These are phyloP conservation scores for Leptogaster cylindrica DNA, from an alignment of 2,888 invertebrate species.

Conservation along the genomic window DNA sequence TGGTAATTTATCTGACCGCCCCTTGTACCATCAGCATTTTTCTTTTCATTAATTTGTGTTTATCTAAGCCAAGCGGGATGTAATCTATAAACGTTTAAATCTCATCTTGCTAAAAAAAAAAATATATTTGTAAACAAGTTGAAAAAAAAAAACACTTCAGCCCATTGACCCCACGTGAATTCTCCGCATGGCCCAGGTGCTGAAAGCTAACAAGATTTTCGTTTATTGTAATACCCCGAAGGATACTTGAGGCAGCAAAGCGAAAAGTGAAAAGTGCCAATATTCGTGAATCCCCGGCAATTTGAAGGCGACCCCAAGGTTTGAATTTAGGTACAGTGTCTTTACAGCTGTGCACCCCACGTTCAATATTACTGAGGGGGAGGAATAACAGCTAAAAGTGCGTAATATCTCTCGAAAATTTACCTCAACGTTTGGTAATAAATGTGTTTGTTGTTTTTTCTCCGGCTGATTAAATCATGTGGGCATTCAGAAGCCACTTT, in stretches of 20 bases:
- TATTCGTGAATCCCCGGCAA: slow-evolving; percentile 8
- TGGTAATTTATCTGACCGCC: not conserved
- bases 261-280: slow-evolving; percentile 32
- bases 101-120: not conserved
- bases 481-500: not conserved
- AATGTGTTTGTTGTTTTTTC: not conserved
- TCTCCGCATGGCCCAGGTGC: slow-evolving; percentile 15
- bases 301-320: slow-evolving; percentile 7
- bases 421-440: not conserved
- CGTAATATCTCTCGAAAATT: slow-evolving; percentile 8
- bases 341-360: not conserved
- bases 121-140: no score
- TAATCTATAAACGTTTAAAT: slow-evolving; percentile 2
- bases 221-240: slow-evolving; percentile 16
- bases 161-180: no score
- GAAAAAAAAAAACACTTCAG: no score
- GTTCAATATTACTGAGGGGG: not conserved
- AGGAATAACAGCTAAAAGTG: slow-evolving; percentile 7
- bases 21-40: not conserved
- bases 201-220: slow-evolving; percentile 23
- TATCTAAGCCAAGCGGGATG: not conserved
- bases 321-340: not conserved
- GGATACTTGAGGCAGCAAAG: slow-evolving; percentile 1
- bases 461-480: not conserved
- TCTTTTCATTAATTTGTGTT: not conserved